Conservation (phyloP, 2,888 invertebrate genomes). For the Oscheius sp. region DNA sequence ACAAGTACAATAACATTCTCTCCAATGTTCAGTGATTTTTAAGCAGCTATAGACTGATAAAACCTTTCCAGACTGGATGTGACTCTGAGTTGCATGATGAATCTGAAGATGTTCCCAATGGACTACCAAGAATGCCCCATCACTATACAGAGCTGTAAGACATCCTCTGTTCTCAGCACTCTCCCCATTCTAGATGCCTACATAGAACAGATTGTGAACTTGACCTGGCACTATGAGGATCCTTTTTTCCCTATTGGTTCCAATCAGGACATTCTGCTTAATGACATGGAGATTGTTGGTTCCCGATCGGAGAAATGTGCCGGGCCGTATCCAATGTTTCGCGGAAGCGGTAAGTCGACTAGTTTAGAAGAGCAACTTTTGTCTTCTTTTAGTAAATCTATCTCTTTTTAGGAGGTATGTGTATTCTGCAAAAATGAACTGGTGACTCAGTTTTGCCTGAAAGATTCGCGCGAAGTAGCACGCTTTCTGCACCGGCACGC, state of each 20-base stretch:
- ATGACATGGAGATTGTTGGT: constrained; percentile 71
- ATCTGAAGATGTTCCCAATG: constrained; percentile 64
- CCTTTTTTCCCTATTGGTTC: constrained; percentile 69
- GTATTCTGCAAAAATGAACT: not conserved
- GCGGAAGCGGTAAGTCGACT: constrained; percentile 62
- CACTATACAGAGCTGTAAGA: constrained; percentile 70
- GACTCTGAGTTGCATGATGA: constrained; percentile 70
- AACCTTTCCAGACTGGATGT: constrained; percentile 67
- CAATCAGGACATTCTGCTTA: constrained; percentile 69
- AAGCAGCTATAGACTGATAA: too few species aligned
- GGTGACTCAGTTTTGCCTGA: constrained; percentile 26
- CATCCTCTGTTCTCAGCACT: not conserved
- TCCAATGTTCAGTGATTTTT: too few species aligned
- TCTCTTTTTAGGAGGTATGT: constrained; percentile 33
- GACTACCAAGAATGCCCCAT: constrained; percentile 69
- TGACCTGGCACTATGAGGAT: constrained; percentile 69
- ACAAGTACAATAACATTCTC: too few species aligned
- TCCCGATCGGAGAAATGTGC: constrained; percentile 60
- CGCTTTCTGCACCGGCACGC: constrained; percentile 29
- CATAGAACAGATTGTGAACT: constrained; percentile 70
- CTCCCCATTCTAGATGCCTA: constrained; percentile 64
- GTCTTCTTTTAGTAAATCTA: constrained; percentile 1
- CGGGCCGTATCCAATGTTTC: constrained; percentile 72
- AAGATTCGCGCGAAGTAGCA: constrained; percentile 21
- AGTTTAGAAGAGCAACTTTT: not conserved